Evolutionary conservation across 2,113 vertebrate species (phyloP).

Genomic region (Ciconia maguari): DNA sequence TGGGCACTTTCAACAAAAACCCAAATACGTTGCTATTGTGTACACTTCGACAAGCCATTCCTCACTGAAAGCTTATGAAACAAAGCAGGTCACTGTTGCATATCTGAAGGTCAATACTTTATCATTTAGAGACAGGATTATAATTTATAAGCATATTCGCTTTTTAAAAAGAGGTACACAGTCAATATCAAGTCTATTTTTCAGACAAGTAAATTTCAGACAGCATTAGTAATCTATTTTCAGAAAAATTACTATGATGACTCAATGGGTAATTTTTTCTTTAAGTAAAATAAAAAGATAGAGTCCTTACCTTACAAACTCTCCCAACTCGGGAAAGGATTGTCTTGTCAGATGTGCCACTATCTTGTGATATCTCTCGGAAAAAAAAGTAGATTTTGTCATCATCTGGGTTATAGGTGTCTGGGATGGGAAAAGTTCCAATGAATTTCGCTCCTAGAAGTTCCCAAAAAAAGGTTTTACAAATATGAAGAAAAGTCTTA

Average conservation of each 20-base stretch:
- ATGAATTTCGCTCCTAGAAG: conserved; percentile 92
- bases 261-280: background rate
- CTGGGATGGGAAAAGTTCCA: conserved; percentile 88
- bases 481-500: background rate
- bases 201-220: background rate
- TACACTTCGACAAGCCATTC: background rate
- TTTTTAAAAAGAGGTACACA: background rate
- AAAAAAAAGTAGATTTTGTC: conserved; percentile 99
- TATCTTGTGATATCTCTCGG: conserved; percentile 91
- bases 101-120: background rate
- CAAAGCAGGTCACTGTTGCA: background rate
- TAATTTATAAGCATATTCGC: background rate
- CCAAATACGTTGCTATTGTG: background rate
- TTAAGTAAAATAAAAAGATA: background rate
- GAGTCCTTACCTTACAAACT: conserved; percentile 89
- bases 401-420: conserved; percentile 95
- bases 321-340: conserved; percentile 93
- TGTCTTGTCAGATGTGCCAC: conserved; percentile 85
- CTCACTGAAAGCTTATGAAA: background rate
- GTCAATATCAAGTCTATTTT: background rate
- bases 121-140: background rate
- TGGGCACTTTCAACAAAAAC: background rate
- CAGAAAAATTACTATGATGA: background rate
- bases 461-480: background rate
- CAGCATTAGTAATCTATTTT: background rate